These are phyloP conservation scores for Muraenolepis orangiensis DNA, from an alignment of 2,797 vertebrate species.

Conservation along the genomic window DNA sequence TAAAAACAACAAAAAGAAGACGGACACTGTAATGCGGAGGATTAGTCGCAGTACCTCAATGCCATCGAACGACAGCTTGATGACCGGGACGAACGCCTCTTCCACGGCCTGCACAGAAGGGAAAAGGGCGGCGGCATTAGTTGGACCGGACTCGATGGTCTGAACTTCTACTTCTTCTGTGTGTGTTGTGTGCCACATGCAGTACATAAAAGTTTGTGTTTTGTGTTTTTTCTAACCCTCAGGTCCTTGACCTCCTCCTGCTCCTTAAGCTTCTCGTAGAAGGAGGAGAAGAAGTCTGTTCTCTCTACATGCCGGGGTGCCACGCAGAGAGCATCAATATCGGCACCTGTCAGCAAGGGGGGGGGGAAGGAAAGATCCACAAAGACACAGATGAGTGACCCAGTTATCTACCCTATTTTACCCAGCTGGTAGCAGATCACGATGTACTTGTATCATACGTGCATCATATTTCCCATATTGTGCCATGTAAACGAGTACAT, in stretches of 20 bases:
- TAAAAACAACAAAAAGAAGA: no score
- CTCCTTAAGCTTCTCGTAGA: slow-evolving; percentile 86
- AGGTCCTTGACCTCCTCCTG: slow-evolving; percentile 88
- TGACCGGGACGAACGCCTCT: slow-evolving; percentile 87
- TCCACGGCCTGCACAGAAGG: slow-evolving; percentile 76
- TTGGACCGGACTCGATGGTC: background rate
- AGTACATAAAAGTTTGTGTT: background rate
- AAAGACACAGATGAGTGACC: no score
- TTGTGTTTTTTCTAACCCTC: slow-evolving; percentile 66
- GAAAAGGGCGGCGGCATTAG: slow-evolving; percentile 10
- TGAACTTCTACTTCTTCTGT: background rate
- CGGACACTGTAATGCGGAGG: background rate
- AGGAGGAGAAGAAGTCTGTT: slow-evolving; percentile 87
- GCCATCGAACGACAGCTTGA: slow-evolving; percentile 86
- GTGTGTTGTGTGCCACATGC: background rate
- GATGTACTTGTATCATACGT: no score
- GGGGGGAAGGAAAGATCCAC: no score
- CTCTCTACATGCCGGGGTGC: slow-evolving; percentile 85
- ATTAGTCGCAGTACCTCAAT: slow-evolving; percentile 81
- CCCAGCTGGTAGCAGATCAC: no score
- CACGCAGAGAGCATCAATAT: slow-evolving; percentile 88
- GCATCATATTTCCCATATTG: no score
- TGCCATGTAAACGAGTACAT: no score
- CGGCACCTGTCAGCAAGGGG: slow-evolving; percentile 74
- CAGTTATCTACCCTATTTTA: no score